Evolutionary conservation across 2,888 invertebrate genomes (phyloP).

Genomic region (Lithophane ornitopus): DNA sequence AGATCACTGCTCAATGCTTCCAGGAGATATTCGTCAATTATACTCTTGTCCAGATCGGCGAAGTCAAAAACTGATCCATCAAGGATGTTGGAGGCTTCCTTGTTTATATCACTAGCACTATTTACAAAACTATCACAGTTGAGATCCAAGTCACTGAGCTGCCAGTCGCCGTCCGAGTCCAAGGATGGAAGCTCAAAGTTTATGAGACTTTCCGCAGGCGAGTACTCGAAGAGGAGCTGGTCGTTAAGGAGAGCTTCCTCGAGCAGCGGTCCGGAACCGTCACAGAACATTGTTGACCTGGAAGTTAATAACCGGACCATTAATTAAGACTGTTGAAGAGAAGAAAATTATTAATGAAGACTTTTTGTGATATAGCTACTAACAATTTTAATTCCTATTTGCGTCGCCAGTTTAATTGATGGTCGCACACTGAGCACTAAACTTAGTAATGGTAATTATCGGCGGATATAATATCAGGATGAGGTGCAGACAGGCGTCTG

Average conservation of each 20-base stretch:
- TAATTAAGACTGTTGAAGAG: slow-evolving; percentile 5
- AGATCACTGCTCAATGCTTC: slow-evolving; percentile 82
- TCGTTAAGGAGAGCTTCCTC: slow-evolving; percentile 84
- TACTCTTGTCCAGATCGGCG: slow-evolving; percentile 83
- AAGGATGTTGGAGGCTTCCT: slow-evolving; percentile 77
- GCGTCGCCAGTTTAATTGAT: slow-evolving; percentile 53
- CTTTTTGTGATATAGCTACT: slow-evolving; percentile 37
- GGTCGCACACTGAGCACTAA: slow-evolving; percentile 20
- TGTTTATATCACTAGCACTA: slow-evolving; percentile 79
- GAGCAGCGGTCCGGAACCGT: slow-evolving; percentile 76
- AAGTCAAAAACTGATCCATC: slow-evolving; percentile 83
- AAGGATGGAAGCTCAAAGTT: slow-evolving; percentile 85
- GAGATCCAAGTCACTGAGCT: slow-evolving; percentile 83
- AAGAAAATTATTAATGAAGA: slow-evolving; percentile 35
- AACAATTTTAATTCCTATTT: slow-evolving; percentile 40
- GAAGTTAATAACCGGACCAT: slow-evolving; percentile 62
- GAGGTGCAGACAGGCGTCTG: slow-evolving; percentile 77
- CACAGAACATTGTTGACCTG: slow-evolving; percentile 83
- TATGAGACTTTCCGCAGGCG: slow-evolving; percentile 86
- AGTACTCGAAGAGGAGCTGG: slow-evolving; percentile 84
- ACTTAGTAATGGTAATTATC: slow-evolving; percentile 33
- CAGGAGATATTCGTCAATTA: slow-evolving; percentile 84
- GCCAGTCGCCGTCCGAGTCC: slow-evolving; percentile 81
- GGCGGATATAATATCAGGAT: slow-evolving; percentile 68
- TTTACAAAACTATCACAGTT: slow-evolving; percentile 84